A percentile compares a stretch with the other conserved stretches of the same genome.
Conservation (phyloP, 2,113 vertebrate species). For the Heptranchias perlo region DNA sequence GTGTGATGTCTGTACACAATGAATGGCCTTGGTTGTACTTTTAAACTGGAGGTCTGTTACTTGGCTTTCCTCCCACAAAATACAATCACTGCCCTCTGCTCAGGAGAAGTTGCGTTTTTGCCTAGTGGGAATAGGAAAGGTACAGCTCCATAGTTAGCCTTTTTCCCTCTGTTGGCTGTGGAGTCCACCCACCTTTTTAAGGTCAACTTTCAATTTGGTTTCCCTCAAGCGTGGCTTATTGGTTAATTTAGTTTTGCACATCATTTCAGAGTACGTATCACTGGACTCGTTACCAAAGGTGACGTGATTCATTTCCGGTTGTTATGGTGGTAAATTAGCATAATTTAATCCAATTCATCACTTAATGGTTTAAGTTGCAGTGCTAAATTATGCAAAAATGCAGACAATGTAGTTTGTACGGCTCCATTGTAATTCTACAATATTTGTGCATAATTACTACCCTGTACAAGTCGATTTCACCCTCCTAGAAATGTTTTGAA, state of each 20-base stretch:
- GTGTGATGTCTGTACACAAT: not conserved
- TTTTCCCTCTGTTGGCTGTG: not conserved
- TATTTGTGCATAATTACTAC: no score
- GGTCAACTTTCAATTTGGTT: not conserved
- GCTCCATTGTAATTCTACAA: no score
- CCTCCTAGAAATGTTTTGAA: no score
- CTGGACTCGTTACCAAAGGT: no score
- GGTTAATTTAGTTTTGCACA: not conserved
- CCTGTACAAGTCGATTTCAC: no score
- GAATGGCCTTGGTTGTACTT: not conserved
- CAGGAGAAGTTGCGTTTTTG: not conserved
- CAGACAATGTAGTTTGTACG: no score
- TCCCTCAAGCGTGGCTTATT: not conserved
- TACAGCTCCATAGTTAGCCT: not conserved
- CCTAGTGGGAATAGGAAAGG: not conserved
- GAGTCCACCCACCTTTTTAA: not conserved
- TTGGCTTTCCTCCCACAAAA: not conserved
- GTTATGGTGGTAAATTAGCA: not conserved
- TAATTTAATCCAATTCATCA: not conserved
- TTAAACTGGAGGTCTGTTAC: not conserved
- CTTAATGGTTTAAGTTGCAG: not conserved
- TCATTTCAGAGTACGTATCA: no score
- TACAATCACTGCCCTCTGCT: not conserved
- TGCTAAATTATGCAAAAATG: no score
- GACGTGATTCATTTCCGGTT: not conserved